Base-by-base conservation (phyloP, 2,797 vertebrate species). In the Trichosurus vulpecula region DNA sequence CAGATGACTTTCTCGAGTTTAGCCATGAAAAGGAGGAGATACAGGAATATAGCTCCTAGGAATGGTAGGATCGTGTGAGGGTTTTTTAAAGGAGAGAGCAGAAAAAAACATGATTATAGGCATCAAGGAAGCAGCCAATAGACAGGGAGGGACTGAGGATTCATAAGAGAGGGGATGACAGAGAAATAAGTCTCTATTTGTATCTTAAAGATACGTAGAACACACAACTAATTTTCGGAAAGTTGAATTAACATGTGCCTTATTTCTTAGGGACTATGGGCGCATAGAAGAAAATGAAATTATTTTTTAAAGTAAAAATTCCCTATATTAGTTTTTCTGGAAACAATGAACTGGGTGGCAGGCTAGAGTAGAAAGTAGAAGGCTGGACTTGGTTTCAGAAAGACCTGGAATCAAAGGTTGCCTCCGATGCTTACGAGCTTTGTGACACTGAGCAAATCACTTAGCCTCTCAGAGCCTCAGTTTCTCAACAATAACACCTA, bases 401-500 rank as follows among this genome's bases (percentile, higher is more conserved):
- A 92, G 52, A 57, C 22, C 35, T 31, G 8, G 29, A 87, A 74
- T n/a, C 0, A 51, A 87, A 41, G 74, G 11, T 74, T 61, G 41
- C 6, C 14, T 41, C 2, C 22, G 58, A 66, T n/a, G 58, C 31
- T 35, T 66, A 35, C 2, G 29, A 66, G 14, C 10, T 90, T 31
- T 12, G 0, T 66, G 91, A 66, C 52, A 2, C 22, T 47, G 89
- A 51, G 27, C 47, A 81, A 53, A 47, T n/a, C 92, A 30, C 22
- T 81, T 61, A 56, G 54, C 35, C 41, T 54, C 47, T 57, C 22
- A 27, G 5, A 91, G 29, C 27, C 91, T 92, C 31, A 11, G 29
- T 55, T 92, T 93, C 89, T 54, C 55, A 52, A 92, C 96, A 91
- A 53, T 30, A 94, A 96, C 30, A 91, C 11, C 2, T 31, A 91